Evolutionary conservation across 2,888 invertebrate species (phyloP).

Genomic region (Brachyopa scutellaris): DNA sequence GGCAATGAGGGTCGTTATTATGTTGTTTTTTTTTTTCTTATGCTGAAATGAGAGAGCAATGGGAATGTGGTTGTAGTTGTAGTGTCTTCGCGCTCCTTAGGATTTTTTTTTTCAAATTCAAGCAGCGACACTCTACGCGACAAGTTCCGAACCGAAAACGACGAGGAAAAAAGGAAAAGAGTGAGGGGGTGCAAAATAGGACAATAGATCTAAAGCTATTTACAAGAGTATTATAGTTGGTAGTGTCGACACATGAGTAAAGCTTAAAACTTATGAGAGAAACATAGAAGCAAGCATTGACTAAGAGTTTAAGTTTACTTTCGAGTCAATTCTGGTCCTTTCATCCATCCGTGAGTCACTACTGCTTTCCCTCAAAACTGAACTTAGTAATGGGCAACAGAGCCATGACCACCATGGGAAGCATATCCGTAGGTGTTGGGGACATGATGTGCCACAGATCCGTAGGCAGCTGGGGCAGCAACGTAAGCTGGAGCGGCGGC

Average conservation of each 20-base stretch:
- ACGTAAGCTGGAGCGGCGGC: constrained; percentile 37
- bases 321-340: constrained; percentile 61
- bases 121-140: constrained; percentile 54
- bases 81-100: constrained; percentile 36
- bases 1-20: constrained; percentile 68
- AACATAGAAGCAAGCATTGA: constrained; percentile 59
- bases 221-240: constrained; percentile 59
- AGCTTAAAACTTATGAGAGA: constrained; percentile 50
- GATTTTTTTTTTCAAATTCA: constrained; percentile 22
- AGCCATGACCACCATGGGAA: constrained; percentile 77
- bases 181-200: constrained; percentile 23
- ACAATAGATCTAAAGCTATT: constrained; percentile 67
- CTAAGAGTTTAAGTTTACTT: constrained; percentile 53
- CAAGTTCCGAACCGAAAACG: constrained; percentile 26
- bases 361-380: constrained; percentile 51
- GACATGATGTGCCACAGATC: constrained; percentile 73
- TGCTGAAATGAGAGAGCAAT: constrained; percentile 60
- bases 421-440: constrained; percentile 70
- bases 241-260: constrained; percentile 40
- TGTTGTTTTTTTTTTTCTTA: not conserved
- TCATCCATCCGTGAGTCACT: constrained; percentile 65
- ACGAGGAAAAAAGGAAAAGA: constrained; percentile 19
- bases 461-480: constrained; percentile 74
- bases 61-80: constrained; percentile 35
- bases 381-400: constrained; percentile 78